Conservation (phyloP, 2,797 vertebrate genomes). For the Acanthurus lineatus region DNA sequence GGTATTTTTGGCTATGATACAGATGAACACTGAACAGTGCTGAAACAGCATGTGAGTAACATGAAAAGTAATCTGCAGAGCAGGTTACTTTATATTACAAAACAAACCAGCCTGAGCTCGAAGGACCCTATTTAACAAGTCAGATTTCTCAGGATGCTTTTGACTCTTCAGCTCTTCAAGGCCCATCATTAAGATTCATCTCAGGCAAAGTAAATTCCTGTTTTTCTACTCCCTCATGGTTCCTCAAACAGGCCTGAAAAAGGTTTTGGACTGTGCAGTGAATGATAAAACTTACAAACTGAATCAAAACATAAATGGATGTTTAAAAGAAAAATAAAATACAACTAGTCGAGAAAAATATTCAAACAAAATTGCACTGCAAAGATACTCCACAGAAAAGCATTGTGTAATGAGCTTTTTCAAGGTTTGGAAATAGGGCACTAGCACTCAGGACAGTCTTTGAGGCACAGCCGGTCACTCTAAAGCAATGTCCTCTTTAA, state of each 20-base stretch:
- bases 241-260: slow-evolving; percentile 16
- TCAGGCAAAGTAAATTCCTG: slow-evolving; percentile 39
- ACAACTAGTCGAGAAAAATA: neutral
- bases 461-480: slow-evolving; percentile 57
- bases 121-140: slow-evolving; percentile 48
- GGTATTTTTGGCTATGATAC: neutral
- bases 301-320: neutral
- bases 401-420: slow-evolving; percentile 29
- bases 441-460: slow-evolving; percentile 39
- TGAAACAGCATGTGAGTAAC: slow-evolving; percentile 19
- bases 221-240: slow-evolving; percentile 29
- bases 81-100: slow-evolving; percentile 38
- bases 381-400: slow-evolving; percentile 27
- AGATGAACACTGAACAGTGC: neutral
- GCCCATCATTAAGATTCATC: slow-evolving; percentile 71
- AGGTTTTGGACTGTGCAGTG: slow-evolving; percentile 13
- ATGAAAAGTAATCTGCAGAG: neutral
- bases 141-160: slow-evolving; percentile 49
- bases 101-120: slow-evolving; percentile 37
- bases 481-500: slow-evolving; percentile 56
- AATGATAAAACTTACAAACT: slow-evolving; percentile 4
- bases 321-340: neutral
- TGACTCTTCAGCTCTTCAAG: slow-evolving; percentile 42
- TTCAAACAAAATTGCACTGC: slow-evolving; percentile 10
- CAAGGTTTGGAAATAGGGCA: slow-evolving; percentile 45